Evolutionary conservation across 1,140 invertebrate species (phyloP), one percentile per base, ranked within the genome.

Genomic region (Eriosoma lanigerum): DNA sequence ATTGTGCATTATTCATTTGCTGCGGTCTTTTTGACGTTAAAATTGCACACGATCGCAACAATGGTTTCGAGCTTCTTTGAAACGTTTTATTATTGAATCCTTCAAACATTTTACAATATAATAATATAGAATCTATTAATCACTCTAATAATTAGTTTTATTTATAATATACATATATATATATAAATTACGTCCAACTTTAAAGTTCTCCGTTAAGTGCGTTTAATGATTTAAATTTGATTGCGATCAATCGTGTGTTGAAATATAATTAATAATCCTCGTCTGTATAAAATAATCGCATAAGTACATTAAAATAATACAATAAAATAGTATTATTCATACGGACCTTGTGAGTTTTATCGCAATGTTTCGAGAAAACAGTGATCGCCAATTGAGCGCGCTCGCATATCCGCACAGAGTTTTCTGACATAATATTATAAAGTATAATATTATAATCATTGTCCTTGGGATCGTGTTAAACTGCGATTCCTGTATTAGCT

Each of bases 381-480:
- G 26, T 26, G 17, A 38, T 64, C 17, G 19, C 38, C 24, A 64
- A 64, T 64, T n/a, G 62, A 38, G 19, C n/a, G 32, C 32, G 32
- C 8, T 38, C 8, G 32, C 32, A 38, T 38, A 38, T 4, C 32
- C 32, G 32, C 32, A 8, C 8, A 38, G 8, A 38, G 3, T 38
- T n/a, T 64, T 60, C 24, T 26, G 13, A 60, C 32, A 8, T 38
- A 38, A 38, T 3, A 44, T 8, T 21, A 64, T 15, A 13, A 38
- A 21, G 32, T 38, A 64, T 21, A 21, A 19, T 8, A 44, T 64
- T n/a, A 38, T 38, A n/a, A 38, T 44, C 9, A 64, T 38, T 12
- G 29, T 44, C 62, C 62, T 64, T 64, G 62, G 32, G n/a, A 38
- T 38, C 10, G 32, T n/a, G 10, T 64, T 44, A 64, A 64, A 32